Evolutionary conservation across 2,797 vertebrate genomes (phyloP), one percentile per base, ranked within the genome.

Genomic region (Microcaecilia unicolor): DNA sequence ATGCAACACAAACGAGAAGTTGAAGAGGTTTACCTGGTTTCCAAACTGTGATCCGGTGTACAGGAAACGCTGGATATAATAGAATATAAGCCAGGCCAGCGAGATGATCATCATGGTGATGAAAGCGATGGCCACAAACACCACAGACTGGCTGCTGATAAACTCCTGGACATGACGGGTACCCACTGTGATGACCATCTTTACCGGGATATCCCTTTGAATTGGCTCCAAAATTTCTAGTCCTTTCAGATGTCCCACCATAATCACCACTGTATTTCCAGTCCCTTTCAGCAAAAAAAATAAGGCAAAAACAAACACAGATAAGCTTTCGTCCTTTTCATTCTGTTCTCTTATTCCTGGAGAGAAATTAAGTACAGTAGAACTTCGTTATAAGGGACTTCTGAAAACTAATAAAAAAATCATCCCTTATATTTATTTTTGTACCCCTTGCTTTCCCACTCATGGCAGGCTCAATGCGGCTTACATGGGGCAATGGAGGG

Each of bases 61-160:
- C 3, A 84, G 67, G 51, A 85, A 86, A 34, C 79, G 77, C n/a
- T 84, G 81, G 41, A 83, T 76, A 9, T 84, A 84, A 62, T 83
- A 86, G 64, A 85, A 83, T 54, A 86, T 78, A 8, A 86, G 72
- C 78, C 81, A 86, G 10, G 80, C 80, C 2, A 85, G 59, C 0
- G 80, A 86, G 40, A 86, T 82, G 19, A 86, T 78, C 80, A 84
- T 84, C 80, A 86, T 81, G 28, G 78, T 81, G 60, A 86, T 83
- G 44, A 86, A 83, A 18, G 84, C 79, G 1, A 84, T 82, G 44
- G 80, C 76, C 33, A 85, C 80, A 45, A 86, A 86, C 39, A 85
- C 78, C 41, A 84, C 81, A 1, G 81, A 85, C 33, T 85, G 83
- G 10, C 80, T 70, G 8, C 58, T 84, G 20, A 84, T 74, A 30